Base-by-base conservation (phyloP, 2,113 vertebrate genomes). In the Manacus vitellinus region DNA sequence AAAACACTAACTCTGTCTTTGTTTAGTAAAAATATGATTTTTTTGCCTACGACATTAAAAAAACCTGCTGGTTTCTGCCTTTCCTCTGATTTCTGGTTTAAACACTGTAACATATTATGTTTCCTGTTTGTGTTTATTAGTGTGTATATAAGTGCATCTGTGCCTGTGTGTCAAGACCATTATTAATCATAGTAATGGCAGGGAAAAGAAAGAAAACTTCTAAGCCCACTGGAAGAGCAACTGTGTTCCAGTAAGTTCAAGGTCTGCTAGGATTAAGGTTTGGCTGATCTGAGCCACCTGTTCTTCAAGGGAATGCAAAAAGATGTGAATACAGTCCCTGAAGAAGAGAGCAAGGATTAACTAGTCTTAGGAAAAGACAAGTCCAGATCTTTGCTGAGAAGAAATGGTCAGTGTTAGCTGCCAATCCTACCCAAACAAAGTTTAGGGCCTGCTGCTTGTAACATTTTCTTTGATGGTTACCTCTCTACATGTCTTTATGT, bases 251-350 rank as follows among this genome's bases (percentile, higher is more conserved):
- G 78, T 89, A 95, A 95, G 7, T 96, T 97, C 92, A 96, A 95
- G 95, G 75, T 77, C 75, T 88, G 76, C 93, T 70, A 91, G 88
- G 95, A 97, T 97, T 97, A 96, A 94, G 59, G 51, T 88, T 80
- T 88, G 74, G 89, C 75, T 95, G 96, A 97, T 94, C 84, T 92
- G 91, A 95, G 94, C 94, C 96, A 96, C 96, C 95, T 97, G 94
- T 92, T 94, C 65, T 77, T 76, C 85, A 91, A 88, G 24, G 80
- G 78, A 95, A 88, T 51, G 58, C 76, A 95, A 82, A 88, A 91
- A 95, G 91, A 95, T 88, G 63, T 80, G 79, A 90, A 41, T 49
- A n/a, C 14, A 68, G 56, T 54, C 75, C 73, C 86, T 68, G 71
- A 91, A 91, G 86, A 96, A 71, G 87, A 93, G 68, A 74, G 67